Base-by-base conservation (phyloP, 2,888 invertebrate genomes). In the Lasioglossum figueresi region DNA sequence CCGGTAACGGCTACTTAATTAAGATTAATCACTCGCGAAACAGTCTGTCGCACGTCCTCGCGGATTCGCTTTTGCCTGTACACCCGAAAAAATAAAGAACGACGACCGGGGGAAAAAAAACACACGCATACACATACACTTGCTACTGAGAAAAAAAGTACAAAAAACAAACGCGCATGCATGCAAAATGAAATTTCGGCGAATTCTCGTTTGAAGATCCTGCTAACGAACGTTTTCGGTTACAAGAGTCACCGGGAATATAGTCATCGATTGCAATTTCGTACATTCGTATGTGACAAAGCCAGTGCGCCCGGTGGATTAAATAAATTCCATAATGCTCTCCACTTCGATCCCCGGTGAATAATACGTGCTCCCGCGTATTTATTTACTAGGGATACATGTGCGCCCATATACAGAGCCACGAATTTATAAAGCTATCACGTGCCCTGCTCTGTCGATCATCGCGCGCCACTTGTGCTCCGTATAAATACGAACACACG, bases 271-370 rank as follows among this genome's bases (percentile, higher is more conserved):
- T 91, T 90, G 91, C 90, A 91, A 91, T 93, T 92, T 91, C 90
- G 88, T 88, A 90, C 91, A 91, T 92, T 92, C 91, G 91, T 91
- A 90, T 90, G 92, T 90, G 92, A 92, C 91, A 93, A 93, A 92
- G 92, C 91, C 92, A 91, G 90, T 91, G 92, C 89, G 89, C 88
- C 88, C 91, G 92, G 92, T 93, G 93, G 93, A 92, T 93, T 93
- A 93, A 93, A 93, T 92, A 93, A 93, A 93, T 93, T 93, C 93
- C 93, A 93, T 92, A 92, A 93, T 92, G 92, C 93, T 92, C 91
- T 91, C 90, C 91, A 90, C 90, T 91, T 89, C 92, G 91, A 91
- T 81, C 90, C 90, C 88, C 89, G 89, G 87, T 90, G 88, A 85
- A 90, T 89, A 88, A 91, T 89, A 89, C 87, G 87, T 84, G 90